Evolutionary conservation across 2,797 vertebrate species (phyloP).

Genomic region (Falco novaeseelandiae): DNA sequence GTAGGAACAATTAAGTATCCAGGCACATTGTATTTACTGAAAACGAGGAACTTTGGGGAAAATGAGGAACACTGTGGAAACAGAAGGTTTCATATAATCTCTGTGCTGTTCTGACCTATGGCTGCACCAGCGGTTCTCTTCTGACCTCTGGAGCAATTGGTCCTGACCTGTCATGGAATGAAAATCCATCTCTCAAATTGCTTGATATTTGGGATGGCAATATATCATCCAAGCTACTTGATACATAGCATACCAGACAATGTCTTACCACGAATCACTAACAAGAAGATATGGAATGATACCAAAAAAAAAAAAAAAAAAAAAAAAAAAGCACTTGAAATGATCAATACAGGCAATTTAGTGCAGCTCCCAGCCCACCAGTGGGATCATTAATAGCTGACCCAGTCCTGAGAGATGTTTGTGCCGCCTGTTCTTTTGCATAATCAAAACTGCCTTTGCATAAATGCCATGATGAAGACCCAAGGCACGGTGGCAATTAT

Average conservation of each 20-base stretch:
- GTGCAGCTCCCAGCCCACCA: background rate
- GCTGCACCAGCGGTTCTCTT: background rate
- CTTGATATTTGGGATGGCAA: background rate
- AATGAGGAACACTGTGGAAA: background rate
- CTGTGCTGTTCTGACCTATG: background rate
- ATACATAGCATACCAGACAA: background rate
- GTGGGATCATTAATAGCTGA: background rate
- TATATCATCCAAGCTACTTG: background rate
- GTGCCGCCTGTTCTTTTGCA: background rate
- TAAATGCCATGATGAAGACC: background rate
- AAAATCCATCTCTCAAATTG: background rate
- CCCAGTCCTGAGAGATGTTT: background rate
- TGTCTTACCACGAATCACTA: background rate
- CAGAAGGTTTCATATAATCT: background rate
- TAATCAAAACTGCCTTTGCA: background rate
- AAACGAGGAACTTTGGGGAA: background rate
- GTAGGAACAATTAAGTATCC: background rate
- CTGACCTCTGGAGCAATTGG: background rate
- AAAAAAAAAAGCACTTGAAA: background rate
- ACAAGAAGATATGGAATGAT: background rate
- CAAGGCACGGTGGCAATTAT: background rate
- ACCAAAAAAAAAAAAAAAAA: background rate
- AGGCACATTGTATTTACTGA: background rate
- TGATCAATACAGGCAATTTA: background rate
- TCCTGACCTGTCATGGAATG: background rate